Evolutionary conservation across 2,797 vertebrate species (phyloP).

Genomic region (Lagorchestes hirsutus): DNA sequence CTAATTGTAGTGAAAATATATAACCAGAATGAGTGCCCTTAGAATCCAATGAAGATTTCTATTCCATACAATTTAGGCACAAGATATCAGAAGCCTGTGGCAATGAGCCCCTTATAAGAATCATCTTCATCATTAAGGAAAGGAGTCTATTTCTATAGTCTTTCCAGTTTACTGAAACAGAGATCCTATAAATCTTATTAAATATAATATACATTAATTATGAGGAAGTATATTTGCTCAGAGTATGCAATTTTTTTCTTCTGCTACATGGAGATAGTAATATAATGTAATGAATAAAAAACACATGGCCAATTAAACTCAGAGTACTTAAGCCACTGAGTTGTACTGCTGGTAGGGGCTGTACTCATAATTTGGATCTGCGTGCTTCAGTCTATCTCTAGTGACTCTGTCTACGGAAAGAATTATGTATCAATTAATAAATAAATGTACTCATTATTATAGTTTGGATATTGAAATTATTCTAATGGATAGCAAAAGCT

Average conservation of each 20-base stretch:
- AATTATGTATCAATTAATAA: too few relatives aligned
- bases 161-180: not conserved
- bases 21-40: too few relatives aligned
- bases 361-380: not conserved
- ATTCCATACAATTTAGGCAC: too few relatives aligned
- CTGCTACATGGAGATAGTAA: too few relatives aligned
- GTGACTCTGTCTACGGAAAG: not conserved
- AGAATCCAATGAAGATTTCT: too few relatives aligned
- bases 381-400: not conserved
- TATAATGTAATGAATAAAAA: not conserved
- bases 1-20: too few relatives aligned
- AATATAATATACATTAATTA: not conserved
- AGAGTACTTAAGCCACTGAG: not conserved
- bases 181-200: not conserved
- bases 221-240: not conserved
- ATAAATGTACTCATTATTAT: too few relatives aligned
- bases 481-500: too few relatives aligned
- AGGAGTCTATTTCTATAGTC: not conserved
- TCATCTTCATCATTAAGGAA: too few relatives aligned
- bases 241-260: not conserved
- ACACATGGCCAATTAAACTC: conserved; percentile 1
- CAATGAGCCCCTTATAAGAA: too few relatives aligned
- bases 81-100: too few relatives aligned
- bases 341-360: not conserved
- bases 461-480: too few relatives aligned